phyloP scores from a whole-genome alignment of 2,888 invertebrate species.

The Masnerella sp. region DNA sequence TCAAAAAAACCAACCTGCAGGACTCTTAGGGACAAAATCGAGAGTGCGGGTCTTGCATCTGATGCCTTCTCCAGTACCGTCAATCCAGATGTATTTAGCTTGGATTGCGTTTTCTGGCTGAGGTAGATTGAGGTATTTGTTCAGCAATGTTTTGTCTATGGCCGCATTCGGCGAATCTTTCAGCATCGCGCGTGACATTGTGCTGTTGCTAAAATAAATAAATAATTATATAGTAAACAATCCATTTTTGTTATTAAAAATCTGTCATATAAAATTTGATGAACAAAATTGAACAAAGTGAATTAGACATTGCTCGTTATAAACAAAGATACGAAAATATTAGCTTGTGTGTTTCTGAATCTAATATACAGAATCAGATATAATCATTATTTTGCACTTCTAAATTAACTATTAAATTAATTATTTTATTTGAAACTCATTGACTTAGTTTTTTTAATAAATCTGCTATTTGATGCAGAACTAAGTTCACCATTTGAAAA shows the following conservation, averaged over 20 bases:
- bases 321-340: no score
- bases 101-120: conserved; percentile 87
- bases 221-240: no score
- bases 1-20: conserved; percentile 82
- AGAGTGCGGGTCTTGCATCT: conserved; percentile 93
- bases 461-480: no score
- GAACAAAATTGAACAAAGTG: no score
- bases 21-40: conserved; percentile 86
- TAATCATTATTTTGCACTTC: no score
- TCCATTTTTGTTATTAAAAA: not conserved
- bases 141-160: conserved; percentile 86
- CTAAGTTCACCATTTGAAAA: no score
- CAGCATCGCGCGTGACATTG: conserved; percentile 76
- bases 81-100: conserved; percentile 96
- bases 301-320: no score
- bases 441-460: no score
- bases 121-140: conserved; percentile 87
- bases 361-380: no score
- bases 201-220: conserved; percentile 64
- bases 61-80: conserved; percentile 92
- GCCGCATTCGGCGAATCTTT: conserved; percentile 90
- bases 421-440: no score
- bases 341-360: no score
- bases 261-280: not conserved
- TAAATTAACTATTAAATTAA: no score